phyloP scores from a whole-genome alignment of 2,888 invertebrate species.

The Watsonalla binaria region DNA sequence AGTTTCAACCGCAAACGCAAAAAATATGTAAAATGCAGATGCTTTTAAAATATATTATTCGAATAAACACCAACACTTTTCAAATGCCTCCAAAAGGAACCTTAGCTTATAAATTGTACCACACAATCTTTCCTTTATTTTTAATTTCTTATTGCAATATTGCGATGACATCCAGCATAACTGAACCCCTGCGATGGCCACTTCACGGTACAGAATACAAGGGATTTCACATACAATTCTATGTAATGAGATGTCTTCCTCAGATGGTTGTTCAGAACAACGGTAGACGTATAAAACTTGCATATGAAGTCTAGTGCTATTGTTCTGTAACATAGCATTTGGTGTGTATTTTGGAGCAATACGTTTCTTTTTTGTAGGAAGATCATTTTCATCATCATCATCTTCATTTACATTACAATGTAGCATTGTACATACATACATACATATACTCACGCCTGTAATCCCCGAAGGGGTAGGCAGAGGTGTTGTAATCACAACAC shows the following conservation, averaged over 20 bases:
- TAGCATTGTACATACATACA: no score
- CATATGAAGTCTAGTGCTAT: slow-evolving; percentile 24
- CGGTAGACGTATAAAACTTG: slow-evolving; percentile 33
- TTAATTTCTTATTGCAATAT: slow-evolving; percentile 56
- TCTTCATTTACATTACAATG: no score
- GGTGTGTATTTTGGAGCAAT: no score
- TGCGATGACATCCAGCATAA: slow-evolving; percentile 54
- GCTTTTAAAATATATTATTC: neutral
- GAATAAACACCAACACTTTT: neutral
- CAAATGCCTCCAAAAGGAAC: neutral
- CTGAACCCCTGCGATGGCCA: slow-evolving; percentile 40
- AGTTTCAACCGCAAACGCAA: no score
- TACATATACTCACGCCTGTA: no score
- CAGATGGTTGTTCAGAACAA: slow-evolving; percentile 29
- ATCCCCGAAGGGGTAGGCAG: no score
- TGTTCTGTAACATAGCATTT: slow-evolving; percentile 13
- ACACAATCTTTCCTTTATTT: slow-evolving; percentile 41
- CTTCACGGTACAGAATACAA: slow-evolving; percentile 29
- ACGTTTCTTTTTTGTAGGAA: no score
- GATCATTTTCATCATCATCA: no score
- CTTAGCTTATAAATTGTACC: slow-evolving; percentile 16
- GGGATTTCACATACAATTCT: slow-evolving; percentile 30
- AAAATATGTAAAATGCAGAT: no score
- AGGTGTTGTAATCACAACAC: no score
- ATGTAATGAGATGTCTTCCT: slow-evolving; percentile 35